phyloP scores from a whole-genome alignment of 2,888 invertebrate genomes.

The Sphaeridia pumilis region DNA sequence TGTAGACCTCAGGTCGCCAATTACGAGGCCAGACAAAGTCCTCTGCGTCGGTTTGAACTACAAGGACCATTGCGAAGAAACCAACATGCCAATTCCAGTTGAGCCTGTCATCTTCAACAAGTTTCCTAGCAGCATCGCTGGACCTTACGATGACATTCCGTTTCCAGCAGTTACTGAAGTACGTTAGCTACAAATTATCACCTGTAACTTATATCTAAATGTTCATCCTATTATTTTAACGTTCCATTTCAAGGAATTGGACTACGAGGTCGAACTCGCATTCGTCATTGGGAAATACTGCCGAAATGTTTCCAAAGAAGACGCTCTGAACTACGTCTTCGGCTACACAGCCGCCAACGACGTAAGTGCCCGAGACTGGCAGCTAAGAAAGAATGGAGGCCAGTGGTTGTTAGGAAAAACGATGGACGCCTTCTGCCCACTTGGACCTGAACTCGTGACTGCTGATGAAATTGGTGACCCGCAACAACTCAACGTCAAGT shows the following conservation, averaged over 20 bases:
- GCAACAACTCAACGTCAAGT: slow-evolving; percentile 52
- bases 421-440: slow-evolving; percentile 80
- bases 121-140: slow-evolving; percentile 65
- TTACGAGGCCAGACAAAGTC: slow-evolving; percentile 69
- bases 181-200: no score
- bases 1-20: slow-evolving; percentile 57
- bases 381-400: slow-evolving; percentile 63
- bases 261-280: slow-evolving; percentile 79
- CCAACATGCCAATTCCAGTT: slow-evolving; percentile 55
- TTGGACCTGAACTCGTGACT: slow-evolving; percentile 71
- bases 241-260: slow-evolving; percentile 72
- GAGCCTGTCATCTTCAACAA: slow-evolving; percentile 81
- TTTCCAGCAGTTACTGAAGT: slow-evolving; percentile 53
- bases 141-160: slow-evolving; percentile 56
- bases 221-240: no score
- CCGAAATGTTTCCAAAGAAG: slow-evolving; percentile 52
- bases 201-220: no score
- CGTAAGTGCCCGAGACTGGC: slow-evolving; percentile 78
- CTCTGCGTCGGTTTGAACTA: slow-evolving; percentile 79
- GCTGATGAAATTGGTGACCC: slow-evolving; percentile 60
- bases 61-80: slow-evolving; percentile 71
- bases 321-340: slow-evolving; percentile 63
- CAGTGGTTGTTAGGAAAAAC: slow-evolving; percentile 62
- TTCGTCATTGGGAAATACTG: slow-evolving; percentile 70
- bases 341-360: slow-evolving; percentile 69